Evolutionary conservation across 1,140 invertebrate genomes (phyloP).

Genomic region (Leptinotarsa lineolata): DNA sequence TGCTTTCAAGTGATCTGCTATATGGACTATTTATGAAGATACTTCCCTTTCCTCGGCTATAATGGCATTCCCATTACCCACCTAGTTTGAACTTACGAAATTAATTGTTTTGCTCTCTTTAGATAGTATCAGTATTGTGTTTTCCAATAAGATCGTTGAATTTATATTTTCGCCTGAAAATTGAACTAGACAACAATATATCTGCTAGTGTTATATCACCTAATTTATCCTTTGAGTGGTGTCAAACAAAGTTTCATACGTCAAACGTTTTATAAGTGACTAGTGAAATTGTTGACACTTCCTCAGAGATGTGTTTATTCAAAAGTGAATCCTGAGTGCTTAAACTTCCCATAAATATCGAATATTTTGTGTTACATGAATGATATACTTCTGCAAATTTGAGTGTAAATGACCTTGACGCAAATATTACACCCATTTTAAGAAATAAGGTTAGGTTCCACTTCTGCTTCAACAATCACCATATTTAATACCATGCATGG

Average conservation of each 20-base stretch:
- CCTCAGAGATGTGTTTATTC: background rate
- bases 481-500: slow-evolving; percentile 52
- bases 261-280: slow-evolving; percentile 29
- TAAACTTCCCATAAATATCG: background rate
- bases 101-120: background rate
- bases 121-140: background rate
- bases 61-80: slow-evolving; percentile 18
- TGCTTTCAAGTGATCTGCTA: slow-evolving; percentile 26
- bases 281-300: slow-evolving; percentile 33
- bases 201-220: slow-evolving; percentile 23
- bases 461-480: slow-evolving; percentile 49
- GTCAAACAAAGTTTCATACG: slow-evolving; percentile 32
- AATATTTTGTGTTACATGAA: background rate
- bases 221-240: slow-evolving; percentile 26
- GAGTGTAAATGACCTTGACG: slow-evolving; percentile 52
- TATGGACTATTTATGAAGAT: slow-evolving; percentile 14
- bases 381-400: slow-evolving; percentile 29
- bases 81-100: background rate
- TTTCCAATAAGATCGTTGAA: background rate
- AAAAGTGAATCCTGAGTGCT: slow-evolving; percentile 12
- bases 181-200: slow-evolving; percentile 14
- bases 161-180: background rate
- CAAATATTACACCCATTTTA: slow-evolving; percentile 54
- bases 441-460: slow-evolving; percentile 53
- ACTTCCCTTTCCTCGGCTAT: slow-evolving; percentile 21